Evolutionary conservation across 2,797 vertebrate species (phyloP), one percentile per base, ranked within the genome.

Genomic region (Psittacula derbiana): DNA sequence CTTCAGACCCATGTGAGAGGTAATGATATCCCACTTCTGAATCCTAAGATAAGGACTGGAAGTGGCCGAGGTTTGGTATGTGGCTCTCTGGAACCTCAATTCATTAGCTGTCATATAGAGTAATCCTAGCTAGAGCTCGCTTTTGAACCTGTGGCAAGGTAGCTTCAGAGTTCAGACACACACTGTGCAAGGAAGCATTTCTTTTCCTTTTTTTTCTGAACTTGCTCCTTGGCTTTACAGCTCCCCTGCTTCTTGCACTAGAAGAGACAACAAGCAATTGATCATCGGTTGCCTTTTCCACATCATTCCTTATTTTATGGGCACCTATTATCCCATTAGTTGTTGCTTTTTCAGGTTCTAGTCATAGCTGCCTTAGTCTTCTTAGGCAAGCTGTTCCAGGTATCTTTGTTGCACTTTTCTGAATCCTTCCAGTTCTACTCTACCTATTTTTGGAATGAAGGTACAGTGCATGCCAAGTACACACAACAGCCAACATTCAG

Each of bases 231-330:
- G 36, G 5, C 52, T 74, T 55, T 9, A 86, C 46, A 66, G 36
- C 23, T 84, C 5, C 31, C 16, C 4, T 41, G 28, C 43, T 64
- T 71, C 57, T 47, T 52, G 16, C 28, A 69, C 16, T 52, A 47
- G 41, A 82, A 85, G 12, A 67, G 11, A 43, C 6, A 44, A 49
- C 1, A 1, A 89, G 67, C 31, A 78, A 16, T 3, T 52, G 31
- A 62, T 58, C 15, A 14, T 47, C 0, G 0, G 8, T 47, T 6
- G 2, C 33, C 33, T 72, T 75, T 79, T 72, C 38, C 41, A 52
- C 18, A 67, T 41, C 1, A 64, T 38, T 74, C 13, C 33, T 28
- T 25, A 76, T 36, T 62, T 88, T 83, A 60, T 2, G 60, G 47
- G 57, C 25, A 73, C 19, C n/a, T 36, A 10, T 43, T 15, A 80